Evolutionary conservation across 2,797 vertebrate genomes (phyloP), one percentile per base, ranked within the genome.

Genomic region (Pyrocephalus nanus): DNA sequence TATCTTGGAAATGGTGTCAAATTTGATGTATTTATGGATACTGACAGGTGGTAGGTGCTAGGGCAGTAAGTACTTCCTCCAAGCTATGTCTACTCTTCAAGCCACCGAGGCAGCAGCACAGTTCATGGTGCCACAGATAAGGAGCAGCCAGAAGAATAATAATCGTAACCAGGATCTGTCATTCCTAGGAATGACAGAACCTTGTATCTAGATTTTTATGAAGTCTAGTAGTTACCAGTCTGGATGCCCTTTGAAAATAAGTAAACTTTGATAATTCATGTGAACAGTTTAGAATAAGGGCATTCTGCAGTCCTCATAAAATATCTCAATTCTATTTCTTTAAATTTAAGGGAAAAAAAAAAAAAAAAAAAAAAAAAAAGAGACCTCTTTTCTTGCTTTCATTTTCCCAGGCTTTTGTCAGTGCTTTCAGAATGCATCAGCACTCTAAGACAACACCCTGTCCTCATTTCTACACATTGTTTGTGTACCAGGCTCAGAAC

Each of bases 401-500:
- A 82, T 94, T 97, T 95, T 92, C 80, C 79, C 69, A 94, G 93
- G 94, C 61, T 94, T 97, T 96, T 97, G 95, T 96, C 96, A 90
- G 85, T 57, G 88, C 96, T 97, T 98, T 98, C 97, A 97, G 62
- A 97, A 97, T 91, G 42, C 83, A 98, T 98, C 97, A 97, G 57
- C 87, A 97, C 94, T 94, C 54, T 95, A 90, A 95, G 65, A 95
- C 86, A 97, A 88, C 97, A 97, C 96, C 91, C 94, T 98, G 97
- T 97, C 97, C 93, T 94, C 42, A 12, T 97, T 97, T 97, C 96
- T 95, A 87, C 92, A 93, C 85, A 51, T 81, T 95, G 95, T 97
- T 97, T 97, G 94, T 97, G 94, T 95, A 96, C 95, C 67, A 94
- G 86, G 81, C 92, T 97, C 93, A 92, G 93, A 97, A 77, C 97